Evolutionary conservation across 2,888 invertebrate genomes (phyloP).

Genomic region (Hyles lineata): DNA sequence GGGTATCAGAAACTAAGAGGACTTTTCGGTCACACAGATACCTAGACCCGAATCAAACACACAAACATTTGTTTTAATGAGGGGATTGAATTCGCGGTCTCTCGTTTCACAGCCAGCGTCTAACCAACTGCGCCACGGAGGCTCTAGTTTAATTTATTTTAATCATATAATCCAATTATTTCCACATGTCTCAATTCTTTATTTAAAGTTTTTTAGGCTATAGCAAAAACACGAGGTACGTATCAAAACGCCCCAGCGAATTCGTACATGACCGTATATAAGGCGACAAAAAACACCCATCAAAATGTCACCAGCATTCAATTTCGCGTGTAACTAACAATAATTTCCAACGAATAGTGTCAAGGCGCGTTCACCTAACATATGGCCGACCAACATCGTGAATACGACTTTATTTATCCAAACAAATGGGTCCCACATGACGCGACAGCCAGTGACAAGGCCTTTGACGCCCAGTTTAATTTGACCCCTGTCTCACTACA

Average conservation of each 20-base stretch:
- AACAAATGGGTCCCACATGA: constrained; percentile 80
- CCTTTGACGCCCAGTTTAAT: constrained; percentile 52
- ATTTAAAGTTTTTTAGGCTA: no score
- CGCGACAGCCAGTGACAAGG: constrained; percentile 79
- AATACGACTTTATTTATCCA: constrained; percentile 75
- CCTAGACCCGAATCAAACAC: no score
- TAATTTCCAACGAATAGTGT: constrained; percentile 28
- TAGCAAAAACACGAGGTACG: not conserved
- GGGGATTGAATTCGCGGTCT: no score
- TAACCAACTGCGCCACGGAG: no score
- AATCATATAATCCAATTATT: no score
- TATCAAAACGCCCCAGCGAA: not conserved
- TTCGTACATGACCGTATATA: not conserved
- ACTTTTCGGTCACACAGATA: no score
- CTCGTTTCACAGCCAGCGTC: no score
- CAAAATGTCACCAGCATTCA: constrained; percentile 27
- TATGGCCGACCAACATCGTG: constrained; percentile 64
- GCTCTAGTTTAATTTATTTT: no score
- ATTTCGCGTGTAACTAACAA: constrained; percentile 26
- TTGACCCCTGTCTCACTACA: constrained; percentile 40
- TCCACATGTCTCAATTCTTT: no score
- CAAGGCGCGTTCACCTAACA: constrained; percentile 46
- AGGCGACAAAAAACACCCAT: not conserved
- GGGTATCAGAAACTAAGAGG: no score
- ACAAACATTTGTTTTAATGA: no score